These are phyloP conservation scores for Pyrrhia umbra DNA, from an alignment of 2,888 invertebrate genomes.

Conservation along the genomic window DNA sequence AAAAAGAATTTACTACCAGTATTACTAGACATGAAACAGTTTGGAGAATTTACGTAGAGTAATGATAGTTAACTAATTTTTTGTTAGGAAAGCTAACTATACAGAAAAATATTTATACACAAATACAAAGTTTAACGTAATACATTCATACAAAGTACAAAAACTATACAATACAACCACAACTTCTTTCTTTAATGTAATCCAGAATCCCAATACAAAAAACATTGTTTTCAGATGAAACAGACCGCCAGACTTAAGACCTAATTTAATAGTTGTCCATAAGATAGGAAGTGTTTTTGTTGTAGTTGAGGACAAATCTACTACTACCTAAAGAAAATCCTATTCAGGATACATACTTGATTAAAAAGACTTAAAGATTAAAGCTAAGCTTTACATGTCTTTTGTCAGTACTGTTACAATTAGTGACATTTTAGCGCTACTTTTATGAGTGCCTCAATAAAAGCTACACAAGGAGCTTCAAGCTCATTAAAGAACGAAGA, in stretches of 20 bases:
- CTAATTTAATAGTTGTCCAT: too few relatives aligned
- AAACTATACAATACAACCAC: too few relatives aligned
- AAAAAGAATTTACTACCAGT: slow-evolving; percentile 37
- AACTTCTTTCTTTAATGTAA: too few relatives aligned
- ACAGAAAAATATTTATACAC: neutral
- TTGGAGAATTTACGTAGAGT: slow-evolving; percentile 23
- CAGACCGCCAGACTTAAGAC: too few relatives aligned
- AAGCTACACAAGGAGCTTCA: slow-evolving; percentile 25
- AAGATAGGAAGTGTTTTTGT: too few relatives aligned
- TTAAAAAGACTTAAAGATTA: too few relatives aligned
- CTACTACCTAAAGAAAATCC: too few relatives aligned
- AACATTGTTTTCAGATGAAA: too few relatives aligned
- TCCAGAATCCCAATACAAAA: too few relatives aligned
- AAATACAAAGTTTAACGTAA: neutral
- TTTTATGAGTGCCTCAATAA: slow-evolving; percentile 32
- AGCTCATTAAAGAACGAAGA: slow-evolving; percentile 25
- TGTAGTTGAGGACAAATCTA: too few relatives aligned
- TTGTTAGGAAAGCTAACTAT: slow-evolving; percentile 36
- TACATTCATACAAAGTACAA: neutral
- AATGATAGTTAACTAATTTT: slow-evolving; percentile 33
- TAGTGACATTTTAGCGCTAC: slow-evolving; percentile 39
- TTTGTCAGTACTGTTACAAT: slow-evolving; percentile 18
- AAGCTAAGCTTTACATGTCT: slow-evolving; percentile 26
- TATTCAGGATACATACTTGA: too few relatives aligned
- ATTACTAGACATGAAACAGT: slow-evolving; percentile 44